Evolutionary conservation across 2,888 invertebrate genomes (phyloP).

Genomic region (Eupithecia dodoneata): DNA sequence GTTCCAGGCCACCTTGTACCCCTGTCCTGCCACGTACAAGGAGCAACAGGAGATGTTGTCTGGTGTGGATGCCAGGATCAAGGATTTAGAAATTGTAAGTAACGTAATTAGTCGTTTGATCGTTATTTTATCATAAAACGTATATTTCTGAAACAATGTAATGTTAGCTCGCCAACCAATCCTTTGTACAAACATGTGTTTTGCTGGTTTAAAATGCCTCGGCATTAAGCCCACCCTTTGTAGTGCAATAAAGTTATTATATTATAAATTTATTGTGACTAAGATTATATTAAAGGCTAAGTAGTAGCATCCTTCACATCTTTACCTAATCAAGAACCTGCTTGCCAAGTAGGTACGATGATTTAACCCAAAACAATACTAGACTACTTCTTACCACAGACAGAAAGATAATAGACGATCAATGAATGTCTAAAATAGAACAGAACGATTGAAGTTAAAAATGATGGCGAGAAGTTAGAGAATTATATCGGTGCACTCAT

Average conservation of each 20-base stretch:
- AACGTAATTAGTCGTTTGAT: too few species aligned
- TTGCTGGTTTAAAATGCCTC: too few species aligned
- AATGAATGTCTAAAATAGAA: neutral
- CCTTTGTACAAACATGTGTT: too few species aligned
- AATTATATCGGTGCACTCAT: neutral
- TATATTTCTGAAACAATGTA: too few species aligned
- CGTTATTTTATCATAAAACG: too few species aligned
- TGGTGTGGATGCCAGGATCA: slow-evolving; percentile 88
- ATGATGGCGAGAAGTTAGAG: neutral
- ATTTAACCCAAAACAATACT: neutral
- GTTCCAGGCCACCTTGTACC: slow-evolving; percentile 90
- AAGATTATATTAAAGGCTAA: neutral
- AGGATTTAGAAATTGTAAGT: slow-evolving; percentile 86
- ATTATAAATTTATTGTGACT: too few species aligned
- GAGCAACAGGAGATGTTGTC: slow-evolving; percentile 89
- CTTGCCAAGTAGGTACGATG: neutral
- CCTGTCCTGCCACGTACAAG: slow-evolving; percentile 89
- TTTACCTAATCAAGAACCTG: neutral
- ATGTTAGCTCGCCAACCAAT: too few species aligned
- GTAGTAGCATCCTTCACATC: neutral
- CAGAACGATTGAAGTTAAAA: neutral
- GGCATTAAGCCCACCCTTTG: too few species aligned
- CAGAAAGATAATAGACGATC: too few species aligned
- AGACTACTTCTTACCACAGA: neutral
- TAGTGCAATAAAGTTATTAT: too few species aligned